Conservation (phyloP, 1,140 invertebrate genomes). For the Stratiolaelaps scimitus region DNA sequence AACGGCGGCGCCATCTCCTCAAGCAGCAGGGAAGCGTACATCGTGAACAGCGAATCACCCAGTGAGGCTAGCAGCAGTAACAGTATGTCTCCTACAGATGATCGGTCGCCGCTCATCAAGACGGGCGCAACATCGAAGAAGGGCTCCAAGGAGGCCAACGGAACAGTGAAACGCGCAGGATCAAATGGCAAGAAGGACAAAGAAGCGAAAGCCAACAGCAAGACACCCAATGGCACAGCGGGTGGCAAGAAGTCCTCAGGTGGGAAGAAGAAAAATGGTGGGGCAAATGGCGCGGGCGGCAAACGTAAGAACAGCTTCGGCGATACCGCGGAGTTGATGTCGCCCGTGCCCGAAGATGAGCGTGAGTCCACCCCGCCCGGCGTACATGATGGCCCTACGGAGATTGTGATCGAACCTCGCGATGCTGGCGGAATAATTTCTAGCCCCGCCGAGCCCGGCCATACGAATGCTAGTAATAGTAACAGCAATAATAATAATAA, state of each 20-base stretch:
- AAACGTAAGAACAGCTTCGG: slow-evolving; percentile 21
- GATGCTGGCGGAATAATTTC: not conserved
- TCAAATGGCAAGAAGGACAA: slow-evolving; percentile 8
- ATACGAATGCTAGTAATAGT: not conserved
- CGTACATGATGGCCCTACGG: not conserved
- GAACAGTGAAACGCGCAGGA: not conserved
- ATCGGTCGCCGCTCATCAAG: slow-evolving; percentile 9
- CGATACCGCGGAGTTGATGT: slow-evolving; percentile 25
- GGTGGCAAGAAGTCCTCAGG: not conserved
- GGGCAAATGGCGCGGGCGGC: not conserved
- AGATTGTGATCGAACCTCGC: slow-evolving; percentile 14
- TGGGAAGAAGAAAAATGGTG: slow-evolving; percentile 11
- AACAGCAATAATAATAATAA: too few species aligned
- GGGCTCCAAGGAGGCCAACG: slow-evolving; percentile 11
- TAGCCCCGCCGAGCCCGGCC: not conserved
- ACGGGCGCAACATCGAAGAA: not conserved
- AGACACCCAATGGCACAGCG: not conserved
- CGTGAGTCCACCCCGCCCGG: not conserved
- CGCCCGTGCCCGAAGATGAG: slow-evolving; percentile 15
- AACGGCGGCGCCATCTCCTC: too few species aligned
- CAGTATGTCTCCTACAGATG: slow-evolving; percentile 25
- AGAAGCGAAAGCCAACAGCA: not conserved
- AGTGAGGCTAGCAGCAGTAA: slow-evolving; percentile 20
- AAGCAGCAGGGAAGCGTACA: too few species aligned
- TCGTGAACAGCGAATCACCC: slow-evolving; percentile 19